A percentile compares a stretch with the other conserved stretches of the same genome.
phyloP scores from a whole-genome alignment of 2,888 invertebrate genomes.

The Camptogramma bilineatum region DNA sequence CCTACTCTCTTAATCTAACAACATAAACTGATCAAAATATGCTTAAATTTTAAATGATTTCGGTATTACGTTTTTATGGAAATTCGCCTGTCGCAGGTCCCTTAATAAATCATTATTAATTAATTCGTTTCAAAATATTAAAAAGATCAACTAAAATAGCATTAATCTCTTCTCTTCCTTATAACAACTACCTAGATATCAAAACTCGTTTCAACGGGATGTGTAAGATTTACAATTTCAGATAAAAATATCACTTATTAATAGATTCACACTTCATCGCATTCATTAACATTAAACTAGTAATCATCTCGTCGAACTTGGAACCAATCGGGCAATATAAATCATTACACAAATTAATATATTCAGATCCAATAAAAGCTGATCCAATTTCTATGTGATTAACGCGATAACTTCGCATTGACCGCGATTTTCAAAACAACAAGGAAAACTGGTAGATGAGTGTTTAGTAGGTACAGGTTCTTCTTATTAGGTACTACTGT shows the following conservation, averaged over 20 bases:
- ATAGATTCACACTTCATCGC: slow-evolving; percentile 6
- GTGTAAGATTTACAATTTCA: not conserved
- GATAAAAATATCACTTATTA: slow-evolving; percentile 7
- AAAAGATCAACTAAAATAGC: too few relatives aligned
- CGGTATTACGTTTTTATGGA: too few relatives aligned
- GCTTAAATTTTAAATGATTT: too few relatives aligned
- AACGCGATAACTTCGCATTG: slow-evolving; percentile 11
- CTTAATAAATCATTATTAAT: too few relatives aligned
- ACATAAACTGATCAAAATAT: too few relatives aligned
- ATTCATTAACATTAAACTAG: slow-evolving; percentile 16
- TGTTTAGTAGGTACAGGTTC: slow-evolving; percentile 6
- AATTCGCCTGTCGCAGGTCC: too few relatives aligned
- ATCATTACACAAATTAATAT: slow-evolving; percentile 13
- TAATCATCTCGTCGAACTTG: slow-evolving; percentile 29
- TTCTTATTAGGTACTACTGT: too few relatives aligned
- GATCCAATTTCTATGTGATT: slow-evolving; percentile 17
- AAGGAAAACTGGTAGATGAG: slow-evolving; percentile 9
- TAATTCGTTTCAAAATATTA: too few relatives aligned
- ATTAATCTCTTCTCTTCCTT: not conserved
- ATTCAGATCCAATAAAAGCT: slow-evolving; percentile 16
- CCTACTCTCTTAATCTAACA: too few relatives aligned
- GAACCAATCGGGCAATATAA: slow-evolving; percentile 14
- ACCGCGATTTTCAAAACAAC: slow-evolving; percentile 17
- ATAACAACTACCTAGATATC: not conserved
- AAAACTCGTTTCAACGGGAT: not conserved